These are phyloP conservation scores for Aulostomus chinensis DNA, from an alignment of 2,797 vertebrate genomes.

Conservation along the genomic window DNA sequence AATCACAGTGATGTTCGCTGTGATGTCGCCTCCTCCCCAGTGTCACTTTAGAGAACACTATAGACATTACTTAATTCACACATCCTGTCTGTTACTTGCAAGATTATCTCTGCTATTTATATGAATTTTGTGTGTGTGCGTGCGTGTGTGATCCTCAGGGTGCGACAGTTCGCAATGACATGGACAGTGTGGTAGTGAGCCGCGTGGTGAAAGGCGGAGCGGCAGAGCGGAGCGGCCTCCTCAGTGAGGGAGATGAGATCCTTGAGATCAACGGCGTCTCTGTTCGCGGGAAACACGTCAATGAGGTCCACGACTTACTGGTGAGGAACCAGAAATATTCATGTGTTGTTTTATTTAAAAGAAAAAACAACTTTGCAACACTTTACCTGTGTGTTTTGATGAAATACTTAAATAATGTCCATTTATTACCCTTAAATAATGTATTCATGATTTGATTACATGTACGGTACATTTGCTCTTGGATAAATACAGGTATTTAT, in stretches of 20 bases:
- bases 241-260: slow-evolving; percentile 95
- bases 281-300: slow-evolving; percentile 93
- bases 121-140: neutral
- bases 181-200: slow-evolving; percentile 94
- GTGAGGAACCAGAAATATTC: slow-evolving; percentile 60
- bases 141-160: slow-evolving; percentile 76
- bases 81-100: neutral
- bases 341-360: no score
- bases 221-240: slow-evolving; percentile 90
- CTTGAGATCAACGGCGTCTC: slow-evolving; percentile 92
- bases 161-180: slow-evolving; percentile 93
- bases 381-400: no score
- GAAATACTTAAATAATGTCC: no score
- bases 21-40: no score
- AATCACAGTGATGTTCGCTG: no score
- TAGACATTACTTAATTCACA: neutral
- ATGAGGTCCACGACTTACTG: slow-evolving; percentile 94
- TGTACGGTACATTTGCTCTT: no score
- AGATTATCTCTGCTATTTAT: neutral
- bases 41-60: neutral
- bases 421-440: no score
- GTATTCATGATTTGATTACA: no score
- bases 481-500: no score
- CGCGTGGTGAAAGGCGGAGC: slow-evolving; percentile 94
- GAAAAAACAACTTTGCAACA: no score